A percentile compares a stretch with the other conserved stretches of the same genome.
These are phyloP conservation scores for Venturia canescens DNA, from an alignment of 1,140 invertebrate genomes.

Conservation along the genomic window DNA sequence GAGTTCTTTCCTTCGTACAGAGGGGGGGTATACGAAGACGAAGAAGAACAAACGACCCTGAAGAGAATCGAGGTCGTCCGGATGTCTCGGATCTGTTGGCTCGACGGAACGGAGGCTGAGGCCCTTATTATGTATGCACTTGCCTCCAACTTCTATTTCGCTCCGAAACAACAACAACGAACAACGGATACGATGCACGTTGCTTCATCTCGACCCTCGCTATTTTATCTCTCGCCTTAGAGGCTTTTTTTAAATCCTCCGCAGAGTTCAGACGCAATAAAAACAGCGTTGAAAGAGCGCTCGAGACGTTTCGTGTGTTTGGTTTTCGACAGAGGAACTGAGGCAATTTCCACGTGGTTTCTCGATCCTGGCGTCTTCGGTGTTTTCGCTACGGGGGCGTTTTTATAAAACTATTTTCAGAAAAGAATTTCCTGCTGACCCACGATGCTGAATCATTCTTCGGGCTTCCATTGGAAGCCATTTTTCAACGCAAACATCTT, in stretches of 20 bases:
- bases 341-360: neutral
- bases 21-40: too few relatives aligned
- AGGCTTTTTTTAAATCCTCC: neutral
- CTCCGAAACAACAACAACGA: neutral
- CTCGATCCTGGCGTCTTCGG: neutral
- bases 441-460: too few relatives aligned
- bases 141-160: constrained; percentile 26
- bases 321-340: neutral
- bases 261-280: neutral
- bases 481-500: too few relatives aligned
- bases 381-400: neutral
- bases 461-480: too few relatives aligned
- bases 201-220: neutral
- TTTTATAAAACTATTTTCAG: neutral
- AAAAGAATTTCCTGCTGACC: neutral
- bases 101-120: constrained; percentile 40
- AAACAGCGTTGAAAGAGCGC: neutral
- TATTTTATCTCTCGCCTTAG: neutral
- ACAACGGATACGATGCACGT: neutral
- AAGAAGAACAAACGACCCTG: constrained; percentile 32
- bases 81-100: constrained; percentile 40
- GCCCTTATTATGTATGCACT: constrained; percentile 46
- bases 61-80: constrained; percentile 44
- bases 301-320: neutral
- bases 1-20: neutral